A percentile compares a stretch with the other conserved stretches of the same genome.
These are phyloP conservation scores for Nezara viridula DNA, from an alignment of 2,888 invertebrate species.

Conservation along the genomic window DNA sequence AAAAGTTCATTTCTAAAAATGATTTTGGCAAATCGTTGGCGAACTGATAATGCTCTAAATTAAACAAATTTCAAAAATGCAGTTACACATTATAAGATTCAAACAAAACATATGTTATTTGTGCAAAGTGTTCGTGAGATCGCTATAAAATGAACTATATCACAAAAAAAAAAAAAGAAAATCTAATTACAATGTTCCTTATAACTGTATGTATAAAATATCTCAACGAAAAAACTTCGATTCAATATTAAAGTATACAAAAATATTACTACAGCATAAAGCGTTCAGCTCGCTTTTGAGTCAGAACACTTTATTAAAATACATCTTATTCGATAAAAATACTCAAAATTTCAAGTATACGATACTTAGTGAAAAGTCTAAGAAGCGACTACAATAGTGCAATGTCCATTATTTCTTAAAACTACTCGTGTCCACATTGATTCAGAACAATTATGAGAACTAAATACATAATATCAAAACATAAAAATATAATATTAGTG, in stretches of 20 bases:
- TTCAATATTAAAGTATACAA: slow-evolving; percentile 35
- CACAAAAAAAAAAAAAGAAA: slow-evolving; percentile 4
- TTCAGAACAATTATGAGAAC: background rate
- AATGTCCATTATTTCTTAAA: slow-evolving; percentile 19
- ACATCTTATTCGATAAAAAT: background rate
- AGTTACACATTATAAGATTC: background rate
- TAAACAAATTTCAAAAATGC: background rate
- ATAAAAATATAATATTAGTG: background rate
- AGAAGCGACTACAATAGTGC: slow-evolving; percentile 31
- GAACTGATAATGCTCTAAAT: no score
- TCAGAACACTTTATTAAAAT: background rate
- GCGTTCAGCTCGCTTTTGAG: background rate
- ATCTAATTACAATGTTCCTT: background rate
- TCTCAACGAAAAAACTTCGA: background rate
- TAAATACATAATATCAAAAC: no score
- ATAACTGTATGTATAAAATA: background rate
- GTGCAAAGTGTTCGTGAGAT: slow-evolving; percentile 3
- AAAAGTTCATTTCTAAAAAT: background rate
- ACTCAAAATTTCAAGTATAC: slow-evolving; percentile 23
- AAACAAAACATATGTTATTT: background rate
- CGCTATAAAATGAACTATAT: background rate
- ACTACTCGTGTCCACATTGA: background rate
- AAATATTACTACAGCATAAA: slow-evolving; percentile 32
- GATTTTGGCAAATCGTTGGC: background rate
- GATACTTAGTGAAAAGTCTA: slow-evolving; percentile 17